Evolutionary conservation across 2,113 vertebrate genomes (phyloP), one percentile per base, ranked within the genome.

Genomic region (Engystomops pustulosus): DNA sequence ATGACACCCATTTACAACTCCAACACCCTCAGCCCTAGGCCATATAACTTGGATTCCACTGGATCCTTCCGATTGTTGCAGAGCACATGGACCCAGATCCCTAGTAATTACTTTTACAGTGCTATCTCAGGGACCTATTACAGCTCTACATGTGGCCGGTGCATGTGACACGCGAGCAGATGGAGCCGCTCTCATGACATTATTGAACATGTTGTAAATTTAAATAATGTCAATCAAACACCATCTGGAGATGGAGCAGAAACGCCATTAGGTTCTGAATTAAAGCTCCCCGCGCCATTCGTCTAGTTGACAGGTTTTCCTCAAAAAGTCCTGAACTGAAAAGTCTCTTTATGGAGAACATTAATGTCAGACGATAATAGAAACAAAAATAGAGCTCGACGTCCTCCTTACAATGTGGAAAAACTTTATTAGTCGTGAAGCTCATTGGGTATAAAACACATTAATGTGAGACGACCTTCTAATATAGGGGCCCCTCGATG

Each of bases 241-340:
- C 70, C 70, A 74, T 74, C 70, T 74, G 70, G 70, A 74, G 23
- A 74, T 18, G 17, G 70, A 49, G 25, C 44, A 15, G 32, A 47
- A 74, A 74, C 45, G 70, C 44, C 18, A 74, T 74, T 74, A 74
- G 70, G 12, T 74, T 74, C 70, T 74, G 70, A 49, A 49, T 74
- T 74, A 47, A 74, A 74, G 27, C 70, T 47, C 70, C 15, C n/a
- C 25, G 15, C 44, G 6, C 70, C 25, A 74, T 74, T 74, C 14
- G 70, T 74, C 44, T 74, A 45, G 23, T 49, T 30, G 70, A 74
- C 70, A 74, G 70, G 70, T 74, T 49, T 74, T 10, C 18, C 12
- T 27, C 8, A 72, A 67, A 72, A 45, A 8, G 23, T 72, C 69
- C 41, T 74, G 27, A 30, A 9, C 7, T 74, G 44, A 74, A 9